Base-by-base conservation (phyloP, 1,140 invertebrate species). In the Globodera ellingtonae region DNA sequence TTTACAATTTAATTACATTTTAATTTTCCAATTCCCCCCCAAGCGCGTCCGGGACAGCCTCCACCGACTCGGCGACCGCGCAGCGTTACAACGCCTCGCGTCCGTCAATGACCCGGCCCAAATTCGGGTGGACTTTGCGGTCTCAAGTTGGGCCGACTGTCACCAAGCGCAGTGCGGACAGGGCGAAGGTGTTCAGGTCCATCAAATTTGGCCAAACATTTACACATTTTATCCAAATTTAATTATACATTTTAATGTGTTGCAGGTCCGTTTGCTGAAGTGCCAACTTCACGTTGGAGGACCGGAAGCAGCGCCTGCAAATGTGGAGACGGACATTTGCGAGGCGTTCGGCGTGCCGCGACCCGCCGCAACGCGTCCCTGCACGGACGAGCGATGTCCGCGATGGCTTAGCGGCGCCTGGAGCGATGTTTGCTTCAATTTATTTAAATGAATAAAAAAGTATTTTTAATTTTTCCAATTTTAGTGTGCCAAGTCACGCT, bases 91-190 rank as follows among this genome's bases (percentile, higher is more conserved):
- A 21, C 72, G 47, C 72, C 66, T 86, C 4, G 59, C 76, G n/a
- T 78, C 75, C 13, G 65, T 81, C 46, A 77, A 67, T 72, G 79
- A 84, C 48, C 84, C 82, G 6, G 75, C 79, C 6, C 52, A 76
- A 52, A 74, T 88, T 10, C 75, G 80, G 24, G 72, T 87, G 8
- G 85, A 89, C 66, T 88, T 73, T 78, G 79, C 73, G n/a, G 76
- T 82, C 50, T 87, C 87, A 13, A 80, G 85, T 35, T 88, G 87
- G 87, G 75, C 79, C 5, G 73, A 78, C 4, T 88, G 87, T 72
- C 82, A 52, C 62, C 81, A 87, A 70, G 70, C 76, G 13, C 75
- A 86, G 5, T 88, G 86, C 62, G 79, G 80, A 8, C 75, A 78
- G 6, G 59, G 78, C n/a, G 86, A 89, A n/a, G 84, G 84, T n/a